These are phyloP conservation scores for Loxodonta africana DNA, from an alignment of 2,113 vertebrate species.

Conservation along the genomic window DNA sequence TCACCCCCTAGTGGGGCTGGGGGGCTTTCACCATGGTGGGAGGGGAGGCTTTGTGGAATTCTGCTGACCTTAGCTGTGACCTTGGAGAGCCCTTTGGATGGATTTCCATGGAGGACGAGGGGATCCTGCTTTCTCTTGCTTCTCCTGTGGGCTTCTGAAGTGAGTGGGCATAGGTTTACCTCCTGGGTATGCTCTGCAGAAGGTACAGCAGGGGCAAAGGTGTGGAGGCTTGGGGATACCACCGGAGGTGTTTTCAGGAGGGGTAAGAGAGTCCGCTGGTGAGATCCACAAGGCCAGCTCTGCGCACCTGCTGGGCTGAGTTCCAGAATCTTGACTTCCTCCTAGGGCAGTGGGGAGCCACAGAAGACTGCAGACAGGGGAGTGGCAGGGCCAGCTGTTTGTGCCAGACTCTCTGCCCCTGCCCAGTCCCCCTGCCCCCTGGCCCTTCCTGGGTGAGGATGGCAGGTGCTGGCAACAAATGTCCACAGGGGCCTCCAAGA, in stretches of 20 bases:
- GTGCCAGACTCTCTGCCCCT: neutral
- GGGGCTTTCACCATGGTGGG: rapidly evolving
- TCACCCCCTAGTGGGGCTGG: neutral
- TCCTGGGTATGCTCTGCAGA: neutral
- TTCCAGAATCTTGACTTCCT: neutral
- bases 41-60: neutral
- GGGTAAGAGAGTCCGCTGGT: too few species aligned
- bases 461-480: neutral
- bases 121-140: neutral
- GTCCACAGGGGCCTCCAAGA: neutral
- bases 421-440: too few species aligned
- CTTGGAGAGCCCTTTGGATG: rapidly evolving
- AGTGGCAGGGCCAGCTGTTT: rapidly evolving
- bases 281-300: too few species aligned
- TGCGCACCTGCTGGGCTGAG: neutral
- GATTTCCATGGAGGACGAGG: too few species aligned
- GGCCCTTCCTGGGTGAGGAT: neutral
- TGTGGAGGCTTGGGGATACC: neutral
- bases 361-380: rapidly evolving
- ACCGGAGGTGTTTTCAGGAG: too few species aligned
- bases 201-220: neutral
- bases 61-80: neutral
- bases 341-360: neutral
- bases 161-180: neutral
- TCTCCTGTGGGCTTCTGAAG: neutral